Base-by-base conservation (phyloP, 2,888 invertebrate genomes). In the Carterocephalus palaemon region DNA sequence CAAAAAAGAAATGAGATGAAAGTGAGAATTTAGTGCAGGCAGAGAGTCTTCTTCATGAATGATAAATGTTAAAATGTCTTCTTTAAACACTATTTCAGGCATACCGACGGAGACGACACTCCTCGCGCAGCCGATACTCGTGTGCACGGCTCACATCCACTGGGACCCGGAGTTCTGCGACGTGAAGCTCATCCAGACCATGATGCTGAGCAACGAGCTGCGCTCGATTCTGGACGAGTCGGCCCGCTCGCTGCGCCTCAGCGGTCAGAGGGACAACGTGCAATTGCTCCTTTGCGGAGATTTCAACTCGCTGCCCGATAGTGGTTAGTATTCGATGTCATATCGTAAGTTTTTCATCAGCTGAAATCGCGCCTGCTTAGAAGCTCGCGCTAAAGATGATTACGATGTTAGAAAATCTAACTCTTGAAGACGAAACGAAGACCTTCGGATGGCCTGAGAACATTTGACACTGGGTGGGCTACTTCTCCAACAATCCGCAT, bases 151-250 rank as follows among this genome's bases (percentile, higher is more conserved):
- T 20, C 99, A 99, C 85, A 97, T 99, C 63, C 99, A 99, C 81
- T 99, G 99, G 99, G 99, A 99, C 89, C 99, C 99, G 0, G 98
- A 99, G 87, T 99, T 94, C 85, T 98, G 98, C 77, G 99, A 99
- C 85, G 99, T 99, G 33, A 99, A 99, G 84, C 90, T 99, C 32
- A 98, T 99, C 56, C 99, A 99, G 85, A 97, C 98, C 20, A 98
- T 99, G 95, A 98, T 99, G 98, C 86, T 99, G 58, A 95, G 97
- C 85, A 95, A 96, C 75, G 98, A 99, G 79, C 88, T 99, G 60
- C 92, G 95, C 68, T 89, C 91, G 51, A 95, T 97, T 52, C 88
- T 96, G 53, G 95, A 97, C 67, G 95, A 96, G 75, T 93, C 95
- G 20, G 92, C 93, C 53, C 91, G 93, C 62, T 93, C 92, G 60